A percentile compares a stretch with the other conserved stretches of the same genome.
phyloP scores from a whole-genome alignment of 2,888 invertebrate genomes.

The Homarus gammarus region DNA sequence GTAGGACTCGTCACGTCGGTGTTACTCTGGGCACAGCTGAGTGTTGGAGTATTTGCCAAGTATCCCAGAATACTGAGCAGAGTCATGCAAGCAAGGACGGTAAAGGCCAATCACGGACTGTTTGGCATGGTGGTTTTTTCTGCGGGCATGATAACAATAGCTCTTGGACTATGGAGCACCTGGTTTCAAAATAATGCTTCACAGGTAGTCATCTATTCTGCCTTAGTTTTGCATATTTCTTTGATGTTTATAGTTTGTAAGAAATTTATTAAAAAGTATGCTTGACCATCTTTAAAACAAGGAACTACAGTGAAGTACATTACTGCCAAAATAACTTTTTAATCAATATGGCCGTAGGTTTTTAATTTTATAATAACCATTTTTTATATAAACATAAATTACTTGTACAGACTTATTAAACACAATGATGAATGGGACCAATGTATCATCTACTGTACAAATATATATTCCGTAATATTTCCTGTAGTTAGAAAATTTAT shows the following conservation, averaged over 20 bases:
- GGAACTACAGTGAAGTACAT: neutral
- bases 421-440: too few relatives aligned
- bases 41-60: conserved; percentile 39
- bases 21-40: conserved; percentile 43
- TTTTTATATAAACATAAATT: too few relatives aligned
- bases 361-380: too few relatives aligned
- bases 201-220: neutral
- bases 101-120: conserved; percentile 47
- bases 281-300: neutral
- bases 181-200: conserved; percentile 54
- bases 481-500: too few relatives aligned
- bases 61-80: conserved; percentile 36
- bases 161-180: conserved; percentile 48
- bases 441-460: too few relatives aligned
- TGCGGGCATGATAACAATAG: conserved; percentile 14
- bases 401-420: too few relatives aligned
- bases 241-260: conserved; percentile 4
- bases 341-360: too few relatives aligned
- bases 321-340: neutral
- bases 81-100: conserved; percentile 13
- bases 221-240: conserved; percentile 8
- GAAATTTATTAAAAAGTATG: conserved; percentile 30
- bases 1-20: conserved; percentile 31
- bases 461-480: too few relatives aligned
- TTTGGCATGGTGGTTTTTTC: conserved; percentile 34